phyloP scores from a whole-genome alignment of 2,888 invertebrate genomes.

The Pteria penguin region DNA sequence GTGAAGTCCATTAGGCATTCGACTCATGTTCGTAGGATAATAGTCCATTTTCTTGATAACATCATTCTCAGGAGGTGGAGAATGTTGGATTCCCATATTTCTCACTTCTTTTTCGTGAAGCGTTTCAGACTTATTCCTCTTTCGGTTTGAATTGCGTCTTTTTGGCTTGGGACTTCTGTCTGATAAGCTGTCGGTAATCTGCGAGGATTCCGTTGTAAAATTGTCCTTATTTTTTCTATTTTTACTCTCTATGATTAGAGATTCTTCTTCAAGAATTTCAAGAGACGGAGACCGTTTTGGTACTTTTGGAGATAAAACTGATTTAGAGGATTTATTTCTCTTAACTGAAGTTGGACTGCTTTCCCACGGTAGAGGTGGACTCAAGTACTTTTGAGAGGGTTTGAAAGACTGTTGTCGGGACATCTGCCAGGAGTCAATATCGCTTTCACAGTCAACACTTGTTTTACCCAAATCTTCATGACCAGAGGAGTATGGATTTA shows the following conservation, averaged over 20 bases:
- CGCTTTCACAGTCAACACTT: background rate
- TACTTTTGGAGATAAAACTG: background rate
- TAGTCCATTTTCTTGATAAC: background rate
- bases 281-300: background rate
- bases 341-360: background rate
- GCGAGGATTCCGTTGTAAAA: background rate
- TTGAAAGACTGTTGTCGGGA: background rate
- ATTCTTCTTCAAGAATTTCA: background rate
- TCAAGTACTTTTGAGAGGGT: too few species aligned
- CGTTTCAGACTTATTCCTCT: constrained; percentile 35
- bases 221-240: background rate
- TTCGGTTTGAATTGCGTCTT: constrained; percentile 10
- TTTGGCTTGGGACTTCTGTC: constrained; percentile 2
- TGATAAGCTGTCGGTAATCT: background rate
- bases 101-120: constrained; percentile 34
- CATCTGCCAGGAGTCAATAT: too few species aligned
- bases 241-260: background rate
- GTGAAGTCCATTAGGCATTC: background rate
- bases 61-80: background rate
- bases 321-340: background rate
- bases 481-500: too few species aligned
- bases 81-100: constrained; percentile 6
- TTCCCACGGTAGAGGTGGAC: too few species aligned
- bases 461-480: background rate
- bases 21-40: background rate